phyloP scores from a whole-genome alignment of 2,888 invertebrate genomes.

The Lasioglossum morio region DNA sequence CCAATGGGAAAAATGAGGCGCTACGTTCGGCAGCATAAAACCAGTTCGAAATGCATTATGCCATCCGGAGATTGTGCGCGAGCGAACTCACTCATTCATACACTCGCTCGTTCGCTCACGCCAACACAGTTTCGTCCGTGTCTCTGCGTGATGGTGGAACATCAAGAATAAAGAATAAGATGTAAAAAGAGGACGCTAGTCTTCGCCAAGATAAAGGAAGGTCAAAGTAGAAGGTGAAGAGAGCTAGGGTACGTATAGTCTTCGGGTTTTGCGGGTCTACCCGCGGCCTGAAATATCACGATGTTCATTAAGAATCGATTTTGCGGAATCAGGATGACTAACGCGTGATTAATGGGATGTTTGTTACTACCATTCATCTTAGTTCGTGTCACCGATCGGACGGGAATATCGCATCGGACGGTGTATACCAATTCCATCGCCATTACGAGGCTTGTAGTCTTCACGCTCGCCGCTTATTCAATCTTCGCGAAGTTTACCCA shows the following conservation, averaged over 20 bases:
- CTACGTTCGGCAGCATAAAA: constrained; percentile 73
- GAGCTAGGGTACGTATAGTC: constrained; percentile 54
- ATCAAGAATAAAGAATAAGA: constrained; percentile 78
- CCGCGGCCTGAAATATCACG: not conserved
- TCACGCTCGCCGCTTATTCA: not conserved
- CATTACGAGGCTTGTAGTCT: constrained; percentile 4
- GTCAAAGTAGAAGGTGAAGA: constrained; percentile 50
- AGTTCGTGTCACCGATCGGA: not conserved
- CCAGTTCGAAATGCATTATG: constrained; percentile 82
- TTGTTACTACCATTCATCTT: not conserved
- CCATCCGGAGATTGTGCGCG: constrained; percentile 67
- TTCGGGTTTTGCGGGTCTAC: not conserved
- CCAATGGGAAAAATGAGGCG: constrained; percentile 77
- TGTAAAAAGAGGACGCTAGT: constrained; percentile 75
- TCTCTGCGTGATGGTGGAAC: constrained; percentile 68
- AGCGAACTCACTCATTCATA: constrained; percentile 22
- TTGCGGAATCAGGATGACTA: constrained; percentile 9
- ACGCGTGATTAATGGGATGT: constrained; percentile 11
- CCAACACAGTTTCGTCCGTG: constrained; percentile 52
- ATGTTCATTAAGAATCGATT: constrained; percentile 18
- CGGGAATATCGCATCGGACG: not conserved
- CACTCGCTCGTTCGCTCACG: not conserved
- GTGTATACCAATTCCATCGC: not conserved
- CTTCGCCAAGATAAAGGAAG: constrained; percentile 59
- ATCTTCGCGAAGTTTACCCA: not conserved